phyloP scores from a whole-genome alignment of 2,113 vertebrate species.

The Aspidoscelis tigris region DNA sequence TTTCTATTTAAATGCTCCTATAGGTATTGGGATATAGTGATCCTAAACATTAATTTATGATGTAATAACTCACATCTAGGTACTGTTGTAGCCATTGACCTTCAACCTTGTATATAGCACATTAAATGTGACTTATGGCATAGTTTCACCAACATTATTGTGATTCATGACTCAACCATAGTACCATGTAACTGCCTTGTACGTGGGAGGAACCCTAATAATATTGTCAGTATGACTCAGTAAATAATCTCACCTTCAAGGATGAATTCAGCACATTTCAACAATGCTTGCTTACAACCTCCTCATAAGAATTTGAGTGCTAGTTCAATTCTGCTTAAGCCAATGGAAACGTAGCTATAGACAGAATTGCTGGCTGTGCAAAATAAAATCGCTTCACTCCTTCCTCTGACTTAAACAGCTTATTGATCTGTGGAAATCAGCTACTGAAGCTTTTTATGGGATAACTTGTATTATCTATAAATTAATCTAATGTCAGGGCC shows the following conservation, averaged over 20 bases:
- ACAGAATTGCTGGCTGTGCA: not conserved
- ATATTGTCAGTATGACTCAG: conserved; percentile 3
- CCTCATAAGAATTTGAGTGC: not conserved
- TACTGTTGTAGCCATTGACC: conserved; percentile 49
- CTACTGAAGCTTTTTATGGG: not conserved
- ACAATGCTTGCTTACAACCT: not conserved
- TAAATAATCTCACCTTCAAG: conserved; percentile 40
- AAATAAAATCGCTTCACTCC: not conserved
- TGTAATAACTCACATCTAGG: conserved; percentile 52
- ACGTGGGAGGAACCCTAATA: conserved; percentile 19
- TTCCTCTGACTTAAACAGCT: not conserved
- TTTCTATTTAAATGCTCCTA: not conserved
- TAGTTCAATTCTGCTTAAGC: not conserved
- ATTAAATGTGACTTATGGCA: conserved; percentile 34
- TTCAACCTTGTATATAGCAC: conserved; percentile 46
- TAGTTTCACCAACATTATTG: not conserved
- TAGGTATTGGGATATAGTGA: conserved; percentile 14
- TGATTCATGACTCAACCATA: conserved; percentile 35
- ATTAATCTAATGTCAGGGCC: not conserved
- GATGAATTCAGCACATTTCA: not conserved
- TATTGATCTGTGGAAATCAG: not conserved
- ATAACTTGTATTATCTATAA: not conserved
- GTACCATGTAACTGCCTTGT: conserved; percentile 2
- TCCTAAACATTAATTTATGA: conserved; percentile 52
- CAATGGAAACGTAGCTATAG: not conserved